Conservation (phyloP, 37 sponge, comb jelly and placozoan genomes). For the Crambe crambe region DNA sequence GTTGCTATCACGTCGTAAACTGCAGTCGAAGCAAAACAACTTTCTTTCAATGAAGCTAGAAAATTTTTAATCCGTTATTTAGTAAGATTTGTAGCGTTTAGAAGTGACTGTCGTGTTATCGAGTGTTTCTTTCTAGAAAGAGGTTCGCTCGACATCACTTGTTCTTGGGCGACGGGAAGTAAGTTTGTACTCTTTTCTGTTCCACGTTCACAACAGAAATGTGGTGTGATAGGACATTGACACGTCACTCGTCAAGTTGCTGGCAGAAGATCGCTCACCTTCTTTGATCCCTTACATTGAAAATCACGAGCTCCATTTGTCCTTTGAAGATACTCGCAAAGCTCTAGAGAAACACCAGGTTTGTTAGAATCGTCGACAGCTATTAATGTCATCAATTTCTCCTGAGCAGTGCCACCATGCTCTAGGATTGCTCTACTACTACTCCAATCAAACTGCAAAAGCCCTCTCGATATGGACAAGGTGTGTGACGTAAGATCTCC, state of each 20-base stretch:
- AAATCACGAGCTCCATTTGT: conserved; percentile 57
- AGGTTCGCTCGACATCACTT: conserved; percentile 38
- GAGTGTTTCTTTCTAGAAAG: conserved; percentile 36
- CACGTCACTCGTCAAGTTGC: conserved; percentile 82
- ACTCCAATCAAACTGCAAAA: conserved; percentile 48
- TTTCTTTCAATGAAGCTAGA: conserved; percentile 62
- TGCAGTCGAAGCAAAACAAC: neutral
- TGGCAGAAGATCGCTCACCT: conserved; percentile 63
- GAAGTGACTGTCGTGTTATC: too few relatives aligned
- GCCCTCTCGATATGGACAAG: conserved; percentile 82
- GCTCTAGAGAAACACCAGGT: conserved; percentile 61
- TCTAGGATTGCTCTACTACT: conserved; percentile 74
- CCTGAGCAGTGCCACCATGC: conserved; percentile 75
- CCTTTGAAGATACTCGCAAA: conserved; percentile 61
- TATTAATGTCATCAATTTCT: neutral
- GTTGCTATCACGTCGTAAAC: too few relatives aligned
- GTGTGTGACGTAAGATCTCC: too few relatives aligned
- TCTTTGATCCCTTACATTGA: conserved; percentile 61
- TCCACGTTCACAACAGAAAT: neutral
- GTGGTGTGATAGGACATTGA: conserved; percentile 69
- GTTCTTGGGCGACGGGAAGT: conserved; percentile 64
- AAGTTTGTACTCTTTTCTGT: conserved; percentile 12
- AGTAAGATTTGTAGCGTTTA: conserved; percentile 14
- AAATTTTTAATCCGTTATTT: conserved; percentile 69
- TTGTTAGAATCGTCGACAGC: neutral